These are phyloP conservation scores for Mormyrus proboscirostris DNA, from an alignment of 2,797 vertebrate species.

Conservation along the genomic window DNA sequence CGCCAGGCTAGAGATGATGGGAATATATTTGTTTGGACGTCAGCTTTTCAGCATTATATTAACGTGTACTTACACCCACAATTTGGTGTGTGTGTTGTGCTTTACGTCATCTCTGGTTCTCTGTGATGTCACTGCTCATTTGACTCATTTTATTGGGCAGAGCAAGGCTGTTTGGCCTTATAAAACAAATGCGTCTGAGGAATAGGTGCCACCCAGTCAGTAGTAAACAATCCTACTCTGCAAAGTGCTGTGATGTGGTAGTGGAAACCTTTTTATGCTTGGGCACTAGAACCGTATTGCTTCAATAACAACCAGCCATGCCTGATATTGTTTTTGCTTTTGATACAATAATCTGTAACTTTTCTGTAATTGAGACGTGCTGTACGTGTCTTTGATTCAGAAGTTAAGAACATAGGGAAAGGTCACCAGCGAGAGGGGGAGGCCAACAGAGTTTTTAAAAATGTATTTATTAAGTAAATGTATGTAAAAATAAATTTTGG, in stretches of 20 bases:
- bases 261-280: neutral
- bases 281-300: neutral
- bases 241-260: neutral
- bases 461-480: neutral
- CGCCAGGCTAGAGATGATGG: neutral
- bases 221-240: neutral
- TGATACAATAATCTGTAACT: neutral
- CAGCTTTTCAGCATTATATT: neutral
- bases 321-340: neutral
- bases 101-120: neutral
- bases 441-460: neutral
- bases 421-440: neutral
- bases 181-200: neutral
- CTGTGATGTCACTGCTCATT: neutral
- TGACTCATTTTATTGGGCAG: neutral
- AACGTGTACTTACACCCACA: neutral
- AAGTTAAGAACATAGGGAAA: neutral
- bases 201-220: neutral
- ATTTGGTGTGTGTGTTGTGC: neutral
- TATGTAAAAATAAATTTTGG: neutral
- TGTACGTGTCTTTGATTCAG: neutral
- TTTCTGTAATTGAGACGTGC: neutral
- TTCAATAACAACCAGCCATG: neutral
- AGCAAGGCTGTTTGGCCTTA: neutral
- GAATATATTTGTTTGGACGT: too few species aligned